A percentile compares a stretch with the other conserved stretches of the same genome.
Evolutionary conservation across 2,888 invertebrate species (phyloP).

Genomic region (Eilema griseolum): DNA sequence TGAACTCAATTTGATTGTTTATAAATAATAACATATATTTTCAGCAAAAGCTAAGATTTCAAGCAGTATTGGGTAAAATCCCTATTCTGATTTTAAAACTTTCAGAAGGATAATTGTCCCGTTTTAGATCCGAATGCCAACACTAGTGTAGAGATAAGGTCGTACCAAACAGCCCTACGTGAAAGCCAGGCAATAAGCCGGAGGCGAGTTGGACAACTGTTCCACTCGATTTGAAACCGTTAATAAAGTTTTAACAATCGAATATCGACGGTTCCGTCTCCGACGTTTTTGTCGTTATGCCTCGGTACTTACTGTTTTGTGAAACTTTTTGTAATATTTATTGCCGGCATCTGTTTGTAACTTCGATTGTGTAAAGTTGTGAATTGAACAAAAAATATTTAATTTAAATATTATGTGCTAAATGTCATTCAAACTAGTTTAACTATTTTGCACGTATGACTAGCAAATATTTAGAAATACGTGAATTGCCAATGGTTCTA

Average conservation of each 20-base stretch:
- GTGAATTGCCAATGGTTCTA: no score
- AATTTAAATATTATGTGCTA: no score
- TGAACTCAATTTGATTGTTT: no score
- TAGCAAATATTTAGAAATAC: no score
- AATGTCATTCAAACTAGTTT: no score
- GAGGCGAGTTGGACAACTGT: conserved; percentile 48
- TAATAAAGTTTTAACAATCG: conserved; percentile 62
- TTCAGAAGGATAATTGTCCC: neutral
- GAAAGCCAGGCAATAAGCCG: conserved; percentile 31
- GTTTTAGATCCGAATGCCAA: neutral
- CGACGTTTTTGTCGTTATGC: conserved; percentile 36
- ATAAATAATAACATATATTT: no score
- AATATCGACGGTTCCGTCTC: conserved; percentile 42
- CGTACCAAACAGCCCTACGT: conserved; percentile 36
- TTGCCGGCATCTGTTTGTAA: neutral
- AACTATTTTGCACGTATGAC: no score
- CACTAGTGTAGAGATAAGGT: conserved; percentile 14
- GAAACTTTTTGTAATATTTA: conserved; percentile 6
- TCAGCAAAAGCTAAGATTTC: no score
- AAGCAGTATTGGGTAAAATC: no score
- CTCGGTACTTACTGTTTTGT: conserved; percentile 30
- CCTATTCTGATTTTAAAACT: neutral
- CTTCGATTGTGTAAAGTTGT: neutral
- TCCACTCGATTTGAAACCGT: conserved; percentile 52
- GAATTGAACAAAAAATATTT: neutral